A percentile compares a stretch with the other conserved stretches of the same genome.
phyloP scores from a whole-genome alignment of 2,797 vertebrate species.

The Coreius guichenoti region DNA sequence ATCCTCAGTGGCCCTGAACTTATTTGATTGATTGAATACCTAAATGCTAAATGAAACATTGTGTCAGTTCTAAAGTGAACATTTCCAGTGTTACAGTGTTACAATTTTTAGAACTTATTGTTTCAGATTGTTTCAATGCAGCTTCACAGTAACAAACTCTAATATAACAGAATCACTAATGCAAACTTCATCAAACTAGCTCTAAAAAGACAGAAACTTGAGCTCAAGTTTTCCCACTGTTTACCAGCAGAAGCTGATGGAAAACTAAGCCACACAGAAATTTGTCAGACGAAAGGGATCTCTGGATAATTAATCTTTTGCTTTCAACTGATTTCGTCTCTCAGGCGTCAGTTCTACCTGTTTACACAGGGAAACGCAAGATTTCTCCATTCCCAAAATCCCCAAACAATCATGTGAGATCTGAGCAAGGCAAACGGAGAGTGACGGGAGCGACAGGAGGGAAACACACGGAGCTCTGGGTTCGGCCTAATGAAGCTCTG shows the following conservation, averaged over 20 bases:
- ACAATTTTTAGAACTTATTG: neutral
- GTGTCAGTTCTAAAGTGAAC: neutral
- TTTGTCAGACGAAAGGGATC: neutral
- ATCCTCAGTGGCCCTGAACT: neutral
- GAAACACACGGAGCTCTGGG: neutral
- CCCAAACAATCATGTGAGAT: neutral
- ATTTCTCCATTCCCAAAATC: neutral
- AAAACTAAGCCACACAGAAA: neutral
- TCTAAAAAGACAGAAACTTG: neutral
- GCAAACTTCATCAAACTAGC: neutral
- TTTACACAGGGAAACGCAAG: neutral
- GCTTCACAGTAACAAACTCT: neutral
- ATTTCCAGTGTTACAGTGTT: neutral
- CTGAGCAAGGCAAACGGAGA: neutral
- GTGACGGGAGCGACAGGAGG: neutral
- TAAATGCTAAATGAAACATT: neutral
- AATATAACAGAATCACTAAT: neutral
- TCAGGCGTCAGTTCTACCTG: constrained; percentile 7
- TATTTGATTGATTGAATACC: neutral
- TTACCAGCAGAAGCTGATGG: neutral
- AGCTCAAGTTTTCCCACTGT: neutral
- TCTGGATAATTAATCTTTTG: neutral
- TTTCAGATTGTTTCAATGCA: neutral
- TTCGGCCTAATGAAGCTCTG: constrained; percentile 23
- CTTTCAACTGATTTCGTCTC: neutral